Evolutionary conservation across 1,140 invertebrate species (phyloP).

Genomic region (Centruroides sculpturatus): DNA sequence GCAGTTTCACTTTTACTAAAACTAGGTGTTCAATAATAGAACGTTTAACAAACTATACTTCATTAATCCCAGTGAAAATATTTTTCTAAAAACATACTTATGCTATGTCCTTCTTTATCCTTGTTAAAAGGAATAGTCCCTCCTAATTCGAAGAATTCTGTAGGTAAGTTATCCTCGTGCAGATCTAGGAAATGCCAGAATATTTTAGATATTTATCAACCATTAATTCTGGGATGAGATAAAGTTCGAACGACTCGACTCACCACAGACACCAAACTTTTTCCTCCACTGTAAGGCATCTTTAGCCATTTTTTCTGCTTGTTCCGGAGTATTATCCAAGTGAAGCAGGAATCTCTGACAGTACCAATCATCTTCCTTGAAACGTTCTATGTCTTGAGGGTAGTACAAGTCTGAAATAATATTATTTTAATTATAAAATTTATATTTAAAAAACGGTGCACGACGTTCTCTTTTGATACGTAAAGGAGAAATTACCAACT

Average conservation of each 20-base stretch:
- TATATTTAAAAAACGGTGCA: no score
- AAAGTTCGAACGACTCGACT: neutral
- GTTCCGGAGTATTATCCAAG: slow-evolving; percentile 1
- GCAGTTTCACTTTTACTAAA: slow-evolving; percentile 12
- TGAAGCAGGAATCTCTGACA: slow-evolving; percentile 13
- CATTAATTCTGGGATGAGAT: no score
- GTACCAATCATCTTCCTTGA: slow-evolving; percentile 15
- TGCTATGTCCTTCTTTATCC: slow-evolving; percentile 2
- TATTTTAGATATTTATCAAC: no score
- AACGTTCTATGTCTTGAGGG: slow-evolving; percentile 10
- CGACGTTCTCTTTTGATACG: no score
- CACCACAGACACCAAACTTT: slow-evolving; percentile 5
- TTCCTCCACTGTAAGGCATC: slow-evolving; percentile 14
- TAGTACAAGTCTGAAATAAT: slow-evolving; percentile 3
- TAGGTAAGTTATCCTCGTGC: slow-evolving; percentile 1
- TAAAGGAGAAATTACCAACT: no score
- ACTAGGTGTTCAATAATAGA: no score
- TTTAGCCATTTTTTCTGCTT: slow-evolving; percentile 1
- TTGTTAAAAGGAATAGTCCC: slow-evolving; percentile 6
- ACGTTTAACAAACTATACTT: no score
- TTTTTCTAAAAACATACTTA: neutral
- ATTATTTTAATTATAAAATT: no score
- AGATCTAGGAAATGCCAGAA: neutral
- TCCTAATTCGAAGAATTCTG: slow-evolving; percentile 3
- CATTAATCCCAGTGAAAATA: no score